A percentile compares a stretch with the other conserved stretches of the same genome.
These are phyloP conservation scores for Lateolabrax maculatus DNA, from an alignment of 2,797 vertebrate species.

Conservation along the genomic window DNA sequence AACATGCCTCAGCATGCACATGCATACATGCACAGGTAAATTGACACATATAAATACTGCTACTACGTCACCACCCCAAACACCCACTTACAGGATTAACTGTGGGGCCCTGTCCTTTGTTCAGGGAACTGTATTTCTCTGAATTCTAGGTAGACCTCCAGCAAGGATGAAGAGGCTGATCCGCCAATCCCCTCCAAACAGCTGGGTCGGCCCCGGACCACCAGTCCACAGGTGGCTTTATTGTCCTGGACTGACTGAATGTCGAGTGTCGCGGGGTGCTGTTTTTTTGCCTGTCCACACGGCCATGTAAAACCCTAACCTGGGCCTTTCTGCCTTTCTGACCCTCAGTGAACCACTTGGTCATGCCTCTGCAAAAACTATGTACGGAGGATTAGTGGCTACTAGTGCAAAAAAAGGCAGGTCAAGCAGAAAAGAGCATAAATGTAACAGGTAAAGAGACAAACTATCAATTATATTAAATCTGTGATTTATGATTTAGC, in stretches of 20 bases:
- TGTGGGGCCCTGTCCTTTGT: constrained; percentile 18
- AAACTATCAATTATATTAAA: not conserved
- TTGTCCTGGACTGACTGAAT: constrained; percentile 47
- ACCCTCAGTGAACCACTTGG: constrained; percentile 24
- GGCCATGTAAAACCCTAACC: constrained; percentile 19
- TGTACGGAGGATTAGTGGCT: not conserved
- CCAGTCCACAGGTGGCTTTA: constrained; percentile 35
- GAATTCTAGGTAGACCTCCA: constrained; percentile 45
- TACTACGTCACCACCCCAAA: not conserved
- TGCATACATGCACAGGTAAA: not conserved
- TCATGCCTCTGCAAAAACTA: not conserved
- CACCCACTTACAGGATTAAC: constrained; percentile 33
- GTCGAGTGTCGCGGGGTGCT: constrained; percentile 25
- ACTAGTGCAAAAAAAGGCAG: not conserved
- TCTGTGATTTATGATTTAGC: not conserved
- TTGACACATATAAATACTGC: not conserved
- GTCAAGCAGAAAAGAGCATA: not conserved
- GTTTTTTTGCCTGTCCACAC: constrained; percentile 48
- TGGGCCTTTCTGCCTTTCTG: constrained; percentile 29
- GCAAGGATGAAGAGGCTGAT: constrained; percentile 35
- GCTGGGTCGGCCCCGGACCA: not conserved
- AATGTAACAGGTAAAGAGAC: not conserved
- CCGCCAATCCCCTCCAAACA: constrained; percentile 29
- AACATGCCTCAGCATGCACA: not conserved
- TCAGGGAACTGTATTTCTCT: constrained; percentile 18